Conservation (phyloP, 2,888 invertebrate species). For the Mesodorylaimus sp. region DNA sequence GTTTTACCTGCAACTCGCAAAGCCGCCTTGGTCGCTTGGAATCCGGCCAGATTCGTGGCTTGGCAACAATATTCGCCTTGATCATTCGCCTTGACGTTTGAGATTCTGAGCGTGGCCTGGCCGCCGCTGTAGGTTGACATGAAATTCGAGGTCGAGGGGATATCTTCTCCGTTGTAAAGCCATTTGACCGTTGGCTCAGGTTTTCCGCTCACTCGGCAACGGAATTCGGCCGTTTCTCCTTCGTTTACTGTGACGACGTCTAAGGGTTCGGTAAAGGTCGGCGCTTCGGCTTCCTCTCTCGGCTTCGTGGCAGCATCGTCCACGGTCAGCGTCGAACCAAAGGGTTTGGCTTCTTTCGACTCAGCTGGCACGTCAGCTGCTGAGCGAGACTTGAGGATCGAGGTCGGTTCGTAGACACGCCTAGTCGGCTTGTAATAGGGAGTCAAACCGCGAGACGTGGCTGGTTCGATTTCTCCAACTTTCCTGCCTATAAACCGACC, state of each 20-base stretch:
- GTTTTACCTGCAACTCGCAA: background rate
- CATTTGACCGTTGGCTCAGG: conserved; percentile 30
- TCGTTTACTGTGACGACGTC: conserved; percentile 15
- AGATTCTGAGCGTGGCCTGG: conserved; percentile 48
- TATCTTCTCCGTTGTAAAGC: conserved; percentile 23
- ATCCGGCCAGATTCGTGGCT: conserved; percentile 75
- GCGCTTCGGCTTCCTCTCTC: conserved; percentile 13
- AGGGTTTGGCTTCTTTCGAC: background rate
- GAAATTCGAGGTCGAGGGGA: conserved; percentile 18
- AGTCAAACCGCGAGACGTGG: background rate
- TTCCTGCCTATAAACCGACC: conserved; percentile 10
- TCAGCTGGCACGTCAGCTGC: background rate
- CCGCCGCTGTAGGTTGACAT: conserved; percentile 34
- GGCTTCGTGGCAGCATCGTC: background rate
- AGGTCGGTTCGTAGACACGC: conserved; percentile 12
- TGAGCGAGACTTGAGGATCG: background rate
- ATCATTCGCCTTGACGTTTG: conserved; percentile 10
- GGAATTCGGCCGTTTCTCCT: conserved; percentile 17
- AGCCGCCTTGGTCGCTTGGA: conserved; percentile 54
- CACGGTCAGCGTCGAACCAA: no score
- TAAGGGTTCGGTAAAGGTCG: conserved; percentile 17
- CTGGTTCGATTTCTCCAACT: conserved; percentile 9
- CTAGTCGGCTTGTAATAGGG: conserved; percentile 7
- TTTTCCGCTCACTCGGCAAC: conserved; percentile 20
- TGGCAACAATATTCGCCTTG: conserved; percentile 58